A percentile compares a stretch with the other conserved stretches of the same genome.
phyloP scores from a whole-genome alignment of 2,888 invertebrate species.

The Drosophila birchii region DNA sequence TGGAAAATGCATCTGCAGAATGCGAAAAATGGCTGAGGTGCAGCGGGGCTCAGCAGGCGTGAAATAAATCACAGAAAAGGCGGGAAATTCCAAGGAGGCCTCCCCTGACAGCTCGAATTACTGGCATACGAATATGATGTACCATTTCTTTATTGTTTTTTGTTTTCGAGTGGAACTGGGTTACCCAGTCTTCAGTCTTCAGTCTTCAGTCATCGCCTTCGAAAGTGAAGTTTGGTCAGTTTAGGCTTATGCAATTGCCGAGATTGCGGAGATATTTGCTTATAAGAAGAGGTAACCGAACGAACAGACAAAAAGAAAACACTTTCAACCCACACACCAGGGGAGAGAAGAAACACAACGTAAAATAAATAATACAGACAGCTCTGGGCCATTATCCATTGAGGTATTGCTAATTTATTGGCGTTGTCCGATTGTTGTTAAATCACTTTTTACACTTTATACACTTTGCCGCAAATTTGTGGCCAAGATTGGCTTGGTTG shows the following conservation, averaged over 20 bases:
- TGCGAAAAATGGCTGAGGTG: slow-evolving; percentile 43
- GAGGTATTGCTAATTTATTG: slow-evolving; percentile 78
- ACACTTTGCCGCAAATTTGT: slow-evolving; percentile 51
- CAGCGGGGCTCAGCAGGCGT: slow-evolving; percentile 64
- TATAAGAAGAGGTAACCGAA: slow-evolving; percentile 25
- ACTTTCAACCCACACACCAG: slow-evolving; percentile 71
- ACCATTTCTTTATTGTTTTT: slow-evolving; percentile 52
- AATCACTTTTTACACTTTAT: slow-evolving; percentile 74
- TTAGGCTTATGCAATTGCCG: slow-evolving; percentile 61
- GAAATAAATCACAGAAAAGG: slow-evolving; percentile 65
- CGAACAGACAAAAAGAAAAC: slow-evolving; percentile 51
- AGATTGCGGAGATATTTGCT: slow-evolving; percentile 32
- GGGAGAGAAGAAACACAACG: slow-evolving; percentile 24
- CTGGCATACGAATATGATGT: slow-evolving; percentile 60
- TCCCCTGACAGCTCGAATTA: slow-evolving; percentile 66
- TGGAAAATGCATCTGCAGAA: slow-evolving; percentile 56
- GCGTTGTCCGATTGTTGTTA: slow-evolving; percentile 63
- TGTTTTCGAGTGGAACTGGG: slow-evolving; percentile 61
- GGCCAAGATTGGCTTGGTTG: background rate
- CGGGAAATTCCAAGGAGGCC: slow-evolving; percentile 22
- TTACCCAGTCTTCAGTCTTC: slow-evolving; percentile 76
- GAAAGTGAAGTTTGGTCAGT: slow-evolving; percentile 67
- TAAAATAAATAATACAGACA: slow-evolving; percentile 52
- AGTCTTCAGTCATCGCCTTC: slow-evolving; percentile 22
- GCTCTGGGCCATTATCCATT: slow-evolving; percentile 57